Percentiles rank a stretch among this genome's conserved stretches.
Conservation (phyloP, 2,888 invertebrate genomes). For the Zele albiditarsus region DNA sequence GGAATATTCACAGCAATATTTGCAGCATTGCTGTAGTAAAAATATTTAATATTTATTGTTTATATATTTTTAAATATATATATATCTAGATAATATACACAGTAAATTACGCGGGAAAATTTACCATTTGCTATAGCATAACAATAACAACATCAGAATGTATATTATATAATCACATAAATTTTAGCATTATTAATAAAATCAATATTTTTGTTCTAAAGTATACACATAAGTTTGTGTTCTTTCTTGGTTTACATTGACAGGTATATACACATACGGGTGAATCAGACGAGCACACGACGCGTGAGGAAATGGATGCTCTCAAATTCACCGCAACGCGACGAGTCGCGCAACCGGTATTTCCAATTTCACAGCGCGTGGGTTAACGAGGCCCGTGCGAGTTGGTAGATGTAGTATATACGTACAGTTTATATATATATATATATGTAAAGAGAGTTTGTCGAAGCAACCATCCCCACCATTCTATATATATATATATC, state of each 20-base stretch:
- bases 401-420: conserved; percentile 24
- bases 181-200: too few relatives aligned
- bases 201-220: too few relatives aligned
- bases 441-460: neutral
- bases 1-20: too few relatives aligned
- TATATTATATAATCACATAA: too few relatives aligned
- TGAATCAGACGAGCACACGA: conserved; percentile 36
- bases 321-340: conserved; percentile 41
- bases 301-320: conserved; percentile 34
- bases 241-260: neutral
- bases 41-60: too few relatives aligned
- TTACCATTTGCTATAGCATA: too few relatives aligned
- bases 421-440: neutral
- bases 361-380: conserved; percentile 73
- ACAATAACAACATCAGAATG: too few relatives aligned
- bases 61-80: too few relatives aligned
- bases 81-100: too few relatives aligned
- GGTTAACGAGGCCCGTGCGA: conserved; percentile 72
- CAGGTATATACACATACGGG: neutral
- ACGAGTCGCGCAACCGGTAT: conserved; percentile 62
- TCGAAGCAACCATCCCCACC: neutral
- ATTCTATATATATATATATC: conserved; percentile 34
- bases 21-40: too few relatives aligned
- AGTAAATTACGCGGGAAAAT: too few relatives aligned
- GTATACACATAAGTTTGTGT: too few relatives aligned